Percentiles rank a stretch among this genome's conserved stretches.
Conservation (phyloP, 2,888 invertebrate species). For the Maniola hyperantus region DNA sequence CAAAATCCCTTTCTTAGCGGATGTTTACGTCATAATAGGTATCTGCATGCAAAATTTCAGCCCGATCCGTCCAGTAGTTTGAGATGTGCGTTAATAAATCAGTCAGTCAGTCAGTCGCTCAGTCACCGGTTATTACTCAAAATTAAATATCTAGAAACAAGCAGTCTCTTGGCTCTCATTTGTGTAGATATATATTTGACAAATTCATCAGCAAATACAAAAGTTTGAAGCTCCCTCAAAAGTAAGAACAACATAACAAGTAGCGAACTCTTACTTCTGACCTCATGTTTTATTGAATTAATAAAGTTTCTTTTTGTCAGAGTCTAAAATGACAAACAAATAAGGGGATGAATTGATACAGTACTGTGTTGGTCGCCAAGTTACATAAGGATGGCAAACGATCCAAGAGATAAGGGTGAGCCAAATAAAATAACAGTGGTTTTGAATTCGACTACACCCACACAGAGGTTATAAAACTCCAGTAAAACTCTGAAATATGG, state of each 20-base stretch:
- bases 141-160: too few relatives aligned
- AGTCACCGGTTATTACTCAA: too few relatives aligned
- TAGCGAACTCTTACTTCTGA: conserved; percentile 37
- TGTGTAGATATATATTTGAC: neutral
- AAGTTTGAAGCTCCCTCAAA: neutral
- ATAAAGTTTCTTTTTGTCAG: conserved; percentile 32
- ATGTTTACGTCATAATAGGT: too few relatives aligned
- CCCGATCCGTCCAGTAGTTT: too few relatives aligned
- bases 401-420: conserved; percentile 33
- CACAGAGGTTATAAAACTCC: conserved; percentile 42
- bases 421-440: conserved; percentile 34
- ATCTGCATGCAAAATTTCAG: too few relatives aligned
- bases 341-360: conserved; percentile 35
- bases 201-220: conserved; percentile 6
- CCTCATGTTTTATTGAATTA: conserved; percentile 35
- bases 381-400: conserved; percentile 33
- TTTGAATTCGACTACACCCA: conserved; percentile 40
- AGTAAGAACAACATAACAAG: conserved; percentile 42
- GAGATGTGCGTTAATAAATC: too few relatives aligned
- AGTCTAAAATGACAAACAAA: conserved; percentile 37
- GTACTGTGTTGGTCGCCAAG: conserved; percentile 30
- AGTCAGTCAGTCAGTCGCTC: too few relatives aligned
- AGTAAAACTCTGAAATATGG: conserved; percentile 40
- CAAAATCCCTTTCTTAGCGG: too few relatives aligned
- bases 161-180: too few relatives aligned